Evolutionary conservation across 2,888 invertebrate genomes (phyloP).

Genomic region (Strigamia crassipes): DNA sequence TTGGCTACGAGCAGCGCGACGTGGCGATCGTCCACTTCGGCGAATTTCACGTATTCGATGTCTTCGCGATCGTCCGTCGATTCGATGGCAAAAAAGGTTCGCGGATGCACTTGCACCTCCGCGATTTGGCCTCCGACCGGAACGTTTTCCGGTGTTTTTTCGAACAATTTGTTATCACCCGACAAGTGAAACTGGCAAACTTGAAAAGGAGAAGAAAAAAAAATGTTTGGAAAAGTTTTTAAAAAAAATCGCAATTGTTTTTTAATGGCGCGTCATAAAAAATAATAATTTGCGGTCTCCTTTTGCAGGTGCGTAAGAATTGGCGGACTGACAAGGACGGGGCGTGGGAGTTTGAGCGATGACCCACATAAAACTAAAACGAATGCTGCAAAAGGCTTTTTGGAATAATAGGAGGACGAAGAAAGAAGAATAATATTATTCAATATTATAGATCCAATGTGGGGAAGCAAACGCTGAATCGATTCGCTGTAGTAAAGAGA

Average conservation of each 20-base stretch:
- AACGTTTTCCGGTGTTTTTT: constrained; percentile 80
- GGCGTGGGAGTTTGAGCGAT: constrained; percentile 28
- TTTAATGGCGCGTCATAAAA: background rate
- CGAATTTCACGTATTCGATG: constrained; percentile 68
- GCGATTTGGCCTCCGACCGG: constrained; percentile 77
- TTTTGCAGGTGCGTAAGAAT: background rate
- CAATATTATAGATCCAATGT: too few species aligned
- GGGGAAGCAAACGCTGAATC: background rate
- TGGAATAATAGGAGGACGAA: too few species aligned
- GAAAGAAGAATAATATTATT: too few species aligned
- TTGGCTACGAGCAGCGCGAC: constrained; percentile 76
- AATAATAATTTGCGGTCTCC: background rate
- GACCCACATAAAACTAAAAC: background rate
- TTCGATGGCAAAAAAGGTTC: constrained; percentile 72
- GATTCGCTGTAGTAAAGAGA: background rate
- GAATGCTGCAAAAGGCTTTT: too few species aligned
- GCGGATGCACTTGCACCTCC: constrained; percentile 79
- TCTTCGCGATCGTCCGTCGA: constrained; percentile 62
- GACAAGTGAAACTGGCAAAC: constrained; percentile 79
- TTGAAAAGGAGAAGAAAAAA: background rate
- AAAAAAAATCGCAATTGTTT: background rate
- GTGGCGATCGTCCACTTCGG: constrained; percentile 76
- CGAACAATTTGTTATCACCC: constrained; percentile 81
- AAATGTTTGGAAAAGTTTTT: background rate
- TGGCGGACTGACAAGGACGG: constrained; percentile 15